Evolutionary conservation across 2,888 invertebrate species (phyloP).

Genomic region (Pristionchus arcanus): DNA sequence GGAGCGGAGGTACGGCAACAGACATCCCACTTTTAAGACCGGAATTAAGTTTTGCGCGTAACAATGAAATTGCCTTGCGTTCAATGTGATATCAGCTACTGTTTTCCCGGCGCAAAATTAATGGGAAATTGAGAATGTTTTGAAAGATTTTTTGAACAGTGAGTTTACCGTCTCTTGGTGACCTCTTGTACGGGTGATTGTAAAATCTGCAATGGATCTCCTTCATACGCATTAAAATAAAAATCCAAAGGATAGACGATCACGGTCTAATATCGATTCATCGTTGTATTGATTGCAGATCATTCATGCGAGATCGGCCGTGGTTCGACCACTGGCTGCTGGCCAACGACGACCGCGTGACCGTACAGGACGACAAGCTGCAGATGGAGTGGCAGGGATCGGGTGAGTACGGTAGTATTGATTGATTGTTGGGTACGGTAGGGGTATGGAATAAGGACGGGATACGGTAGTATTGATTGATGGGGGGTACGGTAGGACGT

Average conservation of each 20-base stretch:
- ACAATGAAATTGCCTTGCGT: too few relatives aligned
- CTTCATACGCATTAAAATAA: too few relatives aligned
- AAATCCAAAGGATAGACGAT: too few relatives aligned
- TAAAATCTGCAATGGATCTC: too few relatives aligned
- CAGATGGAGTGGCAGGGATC: conserved; percentile 25
- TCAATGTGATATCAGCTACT: too few relatives aligned
- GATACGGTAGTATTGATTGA: neutral
- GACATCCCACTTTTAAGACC: neutral
- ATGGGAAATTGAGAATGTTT: too few relatives aligned
- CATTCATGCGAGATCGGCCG: conserved; percentile 40
- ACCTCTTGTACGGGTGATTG: too few relatives aligned
- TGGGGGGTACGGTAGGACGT: neutral
- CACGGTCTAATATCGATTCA: neutral
- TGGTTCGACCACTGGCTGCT: conserved; percentile 50
- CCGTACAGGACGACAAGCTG: neutral
- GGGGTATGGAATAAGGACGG: neutral
- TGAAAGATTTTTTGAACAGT: too few relatives aligned
- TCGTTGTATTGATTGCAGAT: too few relatives aligned
- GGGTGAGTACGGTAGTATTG: conserved; percentile 4
- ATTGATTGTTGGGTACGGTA: neutral
- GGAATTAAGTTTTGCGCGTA: neutral
- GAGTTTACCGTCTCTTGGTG: too few relatives aligned
- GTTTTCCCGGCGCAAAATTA: too few relatives aligned
- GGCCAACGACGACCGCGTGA: conserved; percentile 38
- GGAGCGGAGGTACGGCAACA: conserved; percentile 47